A percentile compares a stretch with the other conserved stretches of the same genome.
Evolutionary conservation across 2,888 invertebrate genomes (phyloP).

Genomic region (Hirtodrosophila histrioides): DNA sequence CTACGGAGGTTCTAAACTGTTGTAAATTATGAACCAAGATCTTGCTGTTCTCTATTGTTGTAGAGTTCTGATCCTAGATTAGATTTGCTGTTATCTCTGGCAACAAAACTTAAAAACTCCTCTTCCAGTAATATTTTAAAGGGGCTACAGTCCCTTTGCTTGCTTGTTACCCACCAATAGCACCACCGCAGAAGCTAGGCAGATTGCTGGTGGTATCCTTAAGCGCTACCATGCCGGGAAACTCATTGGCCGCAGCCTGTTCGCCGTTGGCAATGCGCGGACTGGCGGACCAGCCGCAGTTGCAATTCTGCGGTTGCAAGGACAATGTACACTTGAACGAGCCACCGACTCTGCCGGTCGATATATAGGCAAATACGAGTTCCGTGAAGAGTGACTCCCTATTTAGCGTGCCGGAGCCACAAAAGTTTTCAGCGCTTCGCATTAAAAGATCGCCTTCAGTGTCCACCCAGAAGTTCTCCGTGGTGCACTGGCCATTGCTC

Average conservation of each 20-base stretch:
- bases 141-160: too few species aligned
- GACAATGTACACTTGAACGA: conserved; percentile 70
- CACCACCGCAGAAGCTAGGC: conserved; percentile 84
- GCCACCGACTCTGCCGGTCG: conserved; percentile 58
- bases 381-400: conserved; percentile 69
- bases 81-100: too few species aligned
- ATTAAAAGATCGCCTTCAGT: conserved; percentile 77
- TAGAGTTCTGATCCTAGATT: too few species aligned
- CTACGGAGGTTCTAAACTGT: too few species aligned
- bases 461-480: conserved; percentile 81
- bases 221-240: conserved; percentile 86
- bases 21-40: too few species aligned
- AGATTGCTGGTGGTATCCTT: conserved; percentile 41
- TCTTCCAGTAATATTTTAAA: neutral
- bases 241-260: conserved; percentile 86
- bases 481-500: conserved; percentile 61
- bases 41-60: too few species aligned
- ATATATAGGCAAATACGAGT: conserved; percentile 77
- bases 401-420: conserved; percentile 71
- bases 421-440: conserved; percentile 74
- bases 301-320: conserved; percentile 67
- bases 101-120: too few species aligned
- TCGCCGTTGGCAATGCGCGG: conserved; percentile 86
- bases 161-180: conserved; percentile 82
- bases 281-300: conserved; percentile 82